Conservation (phyloP, 2,888 invertebrate species). For the Hirtodrosophila alboralis region DNA sequence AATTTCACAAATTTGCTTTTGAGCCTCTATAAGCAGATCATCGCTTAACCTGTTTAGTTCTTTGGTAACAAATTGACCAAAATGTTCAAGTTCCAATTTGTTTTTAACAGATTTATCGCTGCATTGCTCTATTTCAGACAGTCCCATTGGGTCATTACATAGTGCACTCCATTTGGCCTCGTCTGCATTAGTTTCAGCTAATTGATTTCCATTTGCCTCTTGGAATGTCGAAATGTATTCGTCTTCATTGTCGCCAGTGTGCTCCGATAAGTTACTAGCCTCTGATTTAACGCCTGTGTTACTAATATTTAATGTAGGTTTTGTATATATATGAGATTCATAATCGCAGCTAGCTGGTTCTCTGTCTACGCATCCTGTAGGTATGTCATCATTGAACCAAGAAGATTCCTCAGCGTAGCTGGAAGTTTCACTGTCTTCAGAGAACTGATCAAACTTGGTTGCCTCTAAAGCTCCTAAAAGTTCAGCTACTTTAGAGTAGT, state of each 20-base stretch:
- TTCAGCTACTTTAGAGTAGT: constrained; percentile 26
- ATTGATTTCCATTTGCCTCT: too few relatives aligned
- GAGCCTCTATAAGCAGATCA: constrained; percentile 50
- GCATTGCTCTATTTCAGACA: neutral
- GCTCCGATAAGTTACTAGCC: neutral
- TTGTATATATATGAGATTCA: too few relatives aligned
- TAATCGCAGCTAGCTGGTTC: too few relatives aligned
- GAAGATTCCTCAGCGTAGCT: constrained; percentile 9
- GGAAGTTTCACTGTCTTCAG: neutral
- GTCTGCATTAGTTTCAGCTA: too few relatives aligned
- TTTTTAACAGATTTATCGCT: neutral
- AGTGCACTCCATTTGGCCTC: too few relatives aligned
- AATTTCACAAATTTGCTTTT: constrained; percentile 47
- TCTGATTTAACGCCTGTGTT: too few relatives aligned
- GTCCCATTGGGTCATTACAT: too few relatives aligned
- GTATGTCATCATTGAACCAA: constrained; percentile 19
- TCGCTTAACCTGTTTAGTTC: constrained; percentile 43
- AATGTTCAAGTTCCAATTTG: constrained; percentile 29
- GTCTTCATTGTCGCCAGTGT: too few relatives aligned
- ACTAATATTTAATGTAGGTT: too few relatives aligned
- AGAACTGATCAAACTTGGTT: constrained; percentile 1
- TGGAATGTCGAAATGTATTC: too few relatives aligned
- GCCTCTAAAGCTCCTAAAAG: constrained; percentile 14
- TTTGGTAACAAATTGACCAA: constrained; percentile 48
- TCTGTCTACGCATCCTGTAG: neutral